Percentiles rank a stretch among this genome's conserved stretches.
Conservation (phyloP, 2,113 vertebrate genomes). For the Notothenia rossii region DNA sequence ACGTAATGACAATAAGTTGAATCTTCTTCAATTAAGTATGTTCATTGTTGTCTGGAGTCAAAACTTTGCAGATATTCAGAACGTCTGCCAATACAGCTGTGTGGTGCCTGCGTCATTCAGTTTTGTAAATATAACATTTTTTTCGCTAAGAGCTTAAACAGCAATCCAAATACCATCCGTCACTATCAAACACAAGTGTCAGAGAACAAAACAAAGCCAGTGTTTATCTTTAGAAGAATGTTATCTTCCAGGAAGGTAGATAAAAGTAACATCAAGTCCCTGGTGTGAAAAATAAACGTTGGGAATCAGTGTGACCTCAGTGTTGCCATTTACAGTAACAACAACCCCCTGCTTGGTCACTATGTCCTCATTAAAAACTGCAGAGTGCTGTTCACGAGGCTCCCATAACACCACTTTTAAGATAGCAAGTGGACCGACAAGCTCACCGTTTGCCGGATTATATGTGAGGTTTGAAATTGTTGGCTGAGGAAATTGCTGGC, state of each 20-base stretch:
- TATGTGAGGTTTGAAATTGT: constrained; percentile 29
- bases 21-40: neutral
- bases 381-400: neutral
- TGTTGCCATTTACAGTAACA: constrained; percentile 4
- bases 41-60: constrained; percentile 16
- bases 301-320: neutral
- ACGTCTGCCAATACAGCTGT: constrained; percentile 6
- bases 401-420: neutral
- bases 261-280: constrained; percentile 3
- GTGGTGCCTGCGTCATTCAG: constrained; percentile 12
- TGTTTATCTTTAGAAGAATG: constrained; percentile 43
- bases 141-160: constrained; percentile 49
- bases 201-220: constrained; percentile 37
- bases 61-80: constrained; percentile 31
- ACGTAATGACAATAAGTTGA: no score
- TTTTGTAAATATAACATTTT: constrained; percentile 56
- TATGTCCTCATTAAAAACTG: neutral
- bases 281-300: neutral
- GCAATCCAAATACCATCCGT: constrained; percentile 44
- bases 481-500: neutral
- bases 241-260: constrained; percentile 31
- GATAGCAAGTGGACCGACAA: neutral
- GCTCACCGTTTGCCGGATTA: neutral
- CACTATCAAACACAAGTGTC: constrained; percentile 47
- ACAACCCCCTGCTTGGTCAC: neutral